Percentiles rank a stretch among this genome's conserved stretches.
phyloP scores from a whole-genome alignment of 2,888 invertebrate species.

The Blera fallax region DNA sequence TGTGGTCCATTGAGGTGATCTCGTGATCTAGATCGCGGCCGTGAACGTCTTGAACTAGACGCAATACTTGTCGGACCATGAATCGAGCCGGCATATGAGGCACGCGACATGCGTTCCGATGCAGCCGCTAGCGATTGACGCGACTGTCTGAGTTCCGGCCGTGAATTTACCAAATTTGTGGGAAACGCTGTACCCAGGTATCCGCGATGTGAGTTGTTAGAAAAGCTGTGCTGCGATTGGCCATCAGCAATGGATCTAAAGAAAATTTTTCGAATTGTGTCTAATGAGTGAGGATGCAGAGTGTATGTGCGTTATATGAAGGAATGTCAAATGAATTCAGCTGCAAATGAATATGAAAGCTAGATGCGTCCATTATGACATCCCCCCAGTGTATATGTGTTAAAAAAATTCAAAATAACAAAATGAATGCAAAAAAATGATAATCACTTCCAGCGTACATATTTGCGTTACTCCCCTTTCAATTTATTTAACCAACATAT shows the following conservation, averaged over 20 bases:
- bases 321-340: constrained; percentile 22
- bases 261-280: constrained; percentile 29
- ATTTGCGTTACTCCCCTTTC: constrained; percentile 3
- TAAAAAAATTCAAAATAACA: constrained; percentile 67
- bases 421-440: constrained; percentile 44
- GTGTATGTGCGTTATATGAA: constrained; percentile 31
- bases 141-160: constrained; percentile 92
- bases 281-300: constrained; percentile 53
- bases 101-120: constrained; percentile 90
- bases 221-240: constrained; percentile 94
- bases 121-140: constrained; percentile 92
- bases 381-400: constrained; percentile 27
- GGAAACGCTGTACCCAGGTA: constrained; percentile 87
- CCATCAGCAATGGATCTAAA: constrained; percentile 91
- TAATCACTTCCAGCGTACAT: constrained; percentile 39
- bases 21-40: constrained; percentile 90
- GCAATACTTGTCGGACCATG: constrained; percentile 85
- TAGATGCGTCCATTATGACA: constrained; percentile 11
- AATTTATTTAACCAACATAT: background rate
- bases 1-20: constrained; percentile 84
- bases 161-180: constrained; percentile 89
- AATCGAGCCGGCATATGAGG: constrained; percentile 87
- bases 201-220: constrained; percentile 89
- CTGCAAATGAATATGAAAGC: background rate
- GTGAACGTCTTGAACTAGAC: constrained; percentile 86